Evolutionary conservation across 2,888 invertebrate species (phyloP), one percentile per base, ranked within the genome.

Genomic region (Onchidella celtica): DNA sequence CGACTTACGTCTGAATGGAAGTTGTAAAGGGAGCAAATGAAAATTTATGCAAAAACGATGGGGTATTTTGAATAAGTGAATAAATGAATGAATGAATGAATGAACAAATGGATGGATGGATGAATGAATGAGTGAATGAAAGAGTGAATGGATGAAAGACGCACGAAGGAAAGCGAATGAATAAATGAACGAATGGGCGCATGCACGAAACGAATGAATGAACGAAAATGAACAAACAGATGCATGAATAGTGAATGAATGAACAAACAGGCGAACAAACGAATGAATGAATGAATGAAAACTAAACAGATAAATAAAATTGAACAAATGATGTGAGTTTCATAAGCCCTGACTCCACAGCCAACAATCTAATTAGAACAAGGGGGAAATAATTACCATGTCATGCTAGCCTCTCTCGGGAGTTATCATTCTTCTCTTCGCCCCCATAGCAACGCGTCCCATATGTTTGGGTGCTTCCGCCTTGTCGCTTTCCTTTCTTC

Each of bases 381-480:
- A 72, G n/a, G 72, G 72, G 55, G 27, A 57, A 72, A 70, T 70
- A 70, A 72, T 57, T 72, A 72, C 72, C 57, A 40, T 72, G 72
- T 72, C 57, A 72, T 72, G 6, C 29, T n/a, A 72, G 57, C 72
- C 72, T 72, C 72, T 57, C 72, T 29, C n/a, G 57, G 57, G 72
- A 72, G 72, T 72, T 72, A 72, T 72, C 72, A 11, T 57, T 47
- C 57, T 47, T 72, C 21, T n/a, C 27, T 57, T 72, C 34, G 57
- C 72, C 72, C 72, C 72, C 72, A 40, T 72, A 57, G 72, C 72
- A 72, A 72, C 72, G 72, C 72, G 72, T 57, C 72, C 21, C 72
- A 72, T 72, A 72, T 72, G 72, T 32, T 57, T 72, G 72, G 9
- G 32, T 34, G 72, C 32, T 57, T 57, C 72, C 27, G 32, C n/a